Percentiles rank a stretch among this genome's conserved stretches.
Conservation (phyloP, 2,797 vertebrate genomes). For the Apogon talboti region DNA sequence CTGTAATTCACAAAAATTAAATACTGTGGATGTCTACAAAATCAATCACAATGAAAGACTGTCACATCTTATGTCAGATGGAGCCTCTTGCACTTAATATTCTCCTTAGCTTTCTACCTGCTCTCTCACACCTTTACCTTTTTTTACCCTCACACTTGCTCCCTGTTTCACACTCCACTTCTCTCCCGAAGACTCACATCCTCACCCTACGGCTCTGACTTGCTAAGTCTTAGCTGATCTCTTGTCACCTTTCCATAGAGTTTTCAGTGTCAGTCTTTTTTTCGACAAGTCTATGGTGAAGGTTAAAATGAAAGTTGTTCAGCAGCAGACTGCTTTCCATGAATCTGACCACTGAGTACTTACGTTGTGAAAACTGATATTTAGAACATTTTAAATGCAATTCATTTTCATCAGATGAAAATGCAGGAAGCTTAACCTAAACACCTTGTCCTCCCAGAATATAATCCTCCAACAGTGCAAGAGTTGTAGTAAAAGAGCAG, state of each 20-base stretch:
- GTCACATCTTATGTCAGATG: neutral
- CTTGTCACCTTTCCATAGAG: conserved; percentile 32
- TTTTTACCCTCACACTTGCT: conserved; percentile 68
- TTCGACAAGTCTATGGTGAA: conserved; percentile 13
- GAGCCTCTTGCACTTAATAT: conserved; percentile 28
- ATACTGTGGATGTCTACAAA: too few relatives aligned
- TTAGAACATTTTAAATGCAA: neutral
- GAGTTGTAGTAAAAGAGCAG: neutral
- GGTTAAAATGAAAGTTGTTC: conserved; percentile 9
- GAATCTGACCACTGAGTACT: neutral
- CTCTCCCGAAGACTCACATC: conserved; percentile 41
- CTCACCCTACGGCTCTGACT: conserved; percentile 44
- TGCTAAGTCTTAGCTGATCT: conserved; percentile 40
- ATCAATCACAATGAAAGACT: too few relatives aligned
- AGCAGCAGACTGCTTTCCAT: conserved; percentile 13
- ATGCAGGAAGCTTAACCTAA: neutral
- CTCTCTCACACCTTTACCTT: conserved; percentile 34
- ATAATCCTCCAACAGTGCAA: neutral
- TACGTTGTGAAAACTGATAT: neutral
- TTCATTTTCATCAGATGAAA: neutral
- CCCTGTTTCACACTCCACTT: conserved; percentile 54
- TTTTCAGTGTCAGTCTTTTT: conserved; percentile 39
- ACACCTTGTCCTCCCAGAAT: neutral
- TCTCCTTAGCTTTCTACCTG: conserved; percentile 41
- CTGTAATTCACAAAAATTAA: too few relatives aligned